Evolutionary conservation across 2,113 vertebrate genomes (phyloP).

Genomic region (Engystomops pustulosus): DNA sequence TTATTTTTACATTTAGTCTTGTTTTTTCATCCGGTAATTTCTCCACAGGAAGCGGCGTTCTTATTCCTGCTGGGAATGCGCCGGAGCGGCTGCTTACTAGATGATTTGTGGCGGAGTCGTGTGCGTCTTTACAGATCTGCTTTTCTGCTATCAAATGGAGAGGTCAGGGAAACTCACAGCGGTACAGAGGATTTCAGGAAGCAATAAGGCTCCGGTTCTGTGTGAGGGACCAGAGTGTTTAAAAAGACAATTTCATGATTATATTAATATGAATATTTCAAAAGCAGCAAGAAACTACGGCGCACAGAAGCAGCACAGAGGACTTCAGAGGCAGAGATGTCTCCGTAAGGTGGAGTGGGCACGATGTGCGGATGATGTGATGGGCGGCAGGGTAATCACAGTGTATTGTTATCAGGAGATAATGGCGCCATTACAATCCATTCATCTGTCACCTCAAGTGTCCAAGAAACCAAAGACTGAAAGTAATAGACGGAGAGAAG

Average conservation of each 20-base stretch:
- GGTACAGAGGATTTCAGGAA: background rate
- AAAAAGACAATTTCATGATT: too few species aligned
- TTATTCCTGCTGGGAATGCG: slow-evolving; percentile 14
- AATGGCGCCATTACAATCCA: slow-evolving; percentile 5
- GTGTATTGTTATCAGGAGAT: slow-evolving; percentile 37
- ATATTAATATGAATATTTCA: too few species aligned
- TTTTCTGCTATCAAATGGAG: background rate
- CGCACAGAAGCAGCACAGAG: background rate
- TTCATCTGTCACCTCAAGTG: slow-evolving; percentile 7
- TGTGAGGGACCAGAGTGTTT: too few species aligned
- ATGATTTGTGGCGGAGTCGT: background rate
- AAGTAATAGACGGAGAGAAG: too few species aligned
- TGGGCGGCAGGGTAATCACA: slow-evolving; percentile 20
- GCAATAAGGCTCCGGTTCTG: too few species aligned
- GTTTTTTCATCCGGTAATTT: too few species aligned
- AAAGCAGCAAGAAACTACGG: too few species aligned
- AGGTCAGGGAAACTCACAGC: background rate
- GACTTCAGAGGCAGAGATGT: background rate
- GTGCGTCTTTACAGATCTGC: background rate
- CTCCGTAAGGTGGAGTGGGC: too few species aligned
- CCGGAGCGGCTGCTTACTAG: background rate
- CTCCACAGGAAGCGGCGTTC: background rate
- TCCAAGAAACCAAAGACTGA: too few species aligned
- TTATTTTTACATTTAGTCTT: background rate
- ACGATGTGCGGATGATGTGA: background rate